Evolutionary conservation across 2,113 vertebrate genomes (phyloP), one percentile per base, ranked within the genome.

Genomic region (Hemichromis elongatus): DNA sequence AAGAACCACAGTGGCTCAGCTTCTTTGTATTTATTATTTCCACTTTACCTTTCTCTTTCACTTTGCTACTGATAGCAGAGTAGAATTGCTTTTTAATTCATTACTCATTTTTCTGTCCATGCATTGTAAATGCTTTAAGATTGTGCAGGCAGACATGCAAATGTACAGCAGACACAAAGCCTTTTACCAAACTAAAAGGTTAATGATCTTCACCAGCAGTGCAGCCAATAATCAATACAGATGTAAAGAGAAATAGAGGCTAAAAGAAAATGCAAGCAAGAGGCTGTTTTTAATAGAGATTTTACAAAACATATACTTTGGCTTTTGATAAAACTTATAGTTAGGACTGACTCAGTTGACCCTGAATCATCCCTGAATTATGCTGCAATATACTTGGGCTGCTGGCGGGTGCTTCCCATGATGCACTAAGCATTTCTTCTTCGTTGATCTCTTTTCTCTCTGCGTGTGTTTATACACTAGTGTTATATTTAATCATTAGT

Each of bases 201-300:
- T 73, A 30, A 70, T 70, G 66, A 28, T 84, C 77, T 77, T 53
- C 57, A 68, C 70, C 75, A 86, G 28, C 42, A 73, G 42, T 73
- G 24, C 80, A 75, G 45, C 70, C 47, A 18, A 55, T 82, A 66
- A 88, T 91, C 79, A 88, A 85, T 91, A 66, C 47, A 68, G 24
- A 14, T 50, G 68, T 50, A 2, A 63, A 42, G 19, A 50, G 54
- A 30, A 56, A 79, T 28, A 35, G 40, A 50, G 7, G 6, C 21
- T 13, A 26, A 5, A 12, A 53, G 55, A 47, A 52, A 9, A 81
- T 52, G 13, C 54, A 18, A 30, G 5, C 52, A 24, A 78, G n/a
- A 18, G 30, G 12, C 5, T 78, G 30, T 37, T 54, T 35, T 13
- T 54, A 37, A 37, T 33, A 33, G 26, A 77, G 30, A 54, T 24